Conservation (phyloP, 2,797 vertebrate species). For the Notamacropus eugenii region DNA sequence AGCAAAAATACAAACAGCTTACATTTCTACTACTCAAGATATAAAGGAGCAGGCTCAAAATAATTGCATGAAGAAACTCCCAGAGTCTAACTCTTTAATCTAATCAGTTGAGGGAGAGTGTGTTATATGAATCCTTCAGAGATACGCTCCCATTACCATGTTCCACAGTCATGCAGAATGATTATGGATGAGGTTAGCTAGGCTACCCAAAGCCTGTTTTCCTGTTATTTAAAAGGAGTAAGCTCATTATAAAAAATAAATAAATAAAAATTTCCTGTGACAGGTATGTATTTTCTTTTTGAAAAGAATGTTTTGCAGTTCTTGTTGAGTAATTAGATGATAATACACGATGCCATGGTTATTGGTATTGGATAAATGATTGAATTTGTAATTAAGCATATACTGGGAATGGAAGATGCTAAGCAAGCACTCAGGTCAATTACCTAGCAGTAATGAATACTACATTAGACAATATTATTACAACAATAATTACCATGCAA, state of each 20-base stretch:
- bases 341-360: constrained; percentile 66
- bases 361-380: constrained; percentile 63
- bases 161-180: constrained; percentile 28
- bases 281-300: constrained; percentile 64
- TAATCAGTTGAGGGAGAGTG: background rate
- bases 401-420: constrained; percentile 50
- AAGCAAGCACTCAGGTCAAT: constrained; percentile 72
- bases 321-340: constrained; percentile 67
- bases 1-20: background rate
- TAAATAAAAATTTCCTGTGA: constrained; percentile 51
- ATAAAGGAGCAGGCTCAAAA: constrained; percentile 52
- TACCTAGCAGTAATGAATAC: constrained; percentile 46
- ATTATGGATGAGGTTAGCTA: constrained; percentile 55
- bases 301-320: constrained; percentile 64
- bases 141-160: constrained; percentile 38
- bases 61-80: constrained; percentile 45
- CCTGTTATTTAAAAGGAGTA: constrained; percentile 29
- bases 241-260: constrained; percentile 57
- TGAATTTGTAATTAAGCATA: constrained; percentile 78
- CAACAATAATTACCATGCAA: constrained; percentile 66
- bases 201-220: constrained; percentile 39
- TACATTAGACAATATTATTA: constrained; percentile 63
- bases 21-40: background rate
- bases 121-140: constrained; percentile 21
- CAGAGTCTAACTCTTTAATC: background rate